Conservation (phyloP, 2,797 vertebrate species). For the Enteromius treurensis region DNA sequence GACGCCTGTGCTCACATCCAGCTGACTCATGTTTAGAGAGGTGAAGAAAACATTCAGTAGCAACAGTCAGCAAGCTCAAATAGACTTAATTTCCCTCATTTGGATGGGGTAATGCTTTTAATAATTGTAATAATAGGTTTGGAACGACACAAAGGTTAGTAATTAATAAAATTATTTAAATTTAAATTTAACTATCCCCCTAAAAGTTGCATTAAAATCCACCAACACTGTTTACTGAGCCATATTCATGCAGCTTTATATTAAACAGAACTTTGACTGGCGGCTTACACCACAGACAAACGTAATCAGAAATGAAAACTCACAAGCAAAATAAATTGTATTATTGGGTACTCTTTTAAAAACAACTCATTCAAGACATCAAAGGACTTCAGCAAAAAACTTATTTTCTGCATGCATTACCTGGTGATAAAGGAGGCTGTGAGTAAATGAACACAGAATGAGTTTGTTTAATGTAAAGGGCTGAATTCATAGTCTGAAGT, state of each 20-base stretch:
- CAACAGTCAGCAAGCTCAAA: neutral
- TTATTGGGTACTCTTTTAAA: neutral
- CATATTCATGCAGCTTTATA: neutral
- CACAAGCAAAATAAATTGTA: neutral
- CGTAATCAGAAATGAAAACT: neutral
- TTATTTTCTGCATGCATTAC: neutral
- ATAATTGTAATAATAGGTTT: neutral
- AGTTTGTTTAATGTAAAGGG: slow-evolving; percentile 19
- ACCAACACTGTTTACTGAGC: slow-evolving; percentile 9
- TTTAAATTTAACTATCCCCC: neutral
- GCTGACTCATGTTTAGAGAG: neutral
- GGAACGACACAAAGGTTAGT: neutral
- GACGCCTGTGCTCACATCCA: slow-evolving; percentile 5
- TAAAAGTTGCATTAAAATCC: neutral
- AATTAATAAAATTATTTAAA: neutral
- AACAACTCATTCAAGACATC: neutral
- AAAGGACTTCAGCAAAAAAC: neutral
- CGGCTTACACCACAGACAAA: neutral
- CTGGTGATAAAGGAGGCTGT: neutral
- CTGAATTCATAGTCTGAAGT: neutral
- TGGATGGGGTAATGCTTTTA: neutral
- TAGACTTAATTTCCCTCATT: neutral
- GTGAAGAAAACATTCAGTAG: neutral
- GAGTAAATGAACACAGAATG: slow-evolving; percentile 14
- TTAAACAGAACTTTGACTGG: neutral